Percentiles rank a stretch among this genome's conserved stretches.
These are phyloP conservation scores for Drosophila busckii DNA, from an alignment of 1,140 invertebrate genomes.

Conservation along the genomic window DNA sequence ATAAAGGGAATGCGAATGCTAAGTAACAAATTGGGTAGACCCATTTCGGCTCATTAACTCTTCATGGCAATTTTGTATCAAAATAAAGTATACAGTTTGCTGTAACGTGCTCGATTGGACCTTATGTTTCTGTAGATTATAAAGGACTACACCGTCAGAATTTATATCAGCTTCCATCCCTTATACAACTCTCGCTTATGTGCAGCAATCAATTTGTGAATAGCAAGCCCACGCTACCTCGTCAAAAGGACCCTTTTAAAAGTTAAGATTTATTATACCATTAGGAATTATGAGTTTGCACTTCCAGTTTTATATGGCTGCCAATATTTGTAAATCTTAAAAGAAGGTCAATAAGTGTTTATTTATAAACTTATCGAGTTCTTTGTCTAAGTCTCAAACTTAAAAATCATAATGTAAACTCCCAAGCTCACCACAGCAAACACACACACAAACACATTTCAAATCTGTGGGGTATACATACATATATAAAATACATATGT, in stretches of 20 bases:
- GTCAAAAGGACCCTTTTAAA: constrained; percentile 56
- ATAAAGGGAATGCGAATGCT: constrained; percentile 27
- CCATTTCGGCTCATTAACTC: constrained; percentile 70
- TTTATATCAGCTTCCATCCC: constrained; percentile 54
- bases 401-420: not conserved
- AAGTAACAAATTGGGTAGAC: constrained; percentile 38
- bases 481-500: not conserved
- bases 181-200: constrained; percentile 49
- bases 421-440: not conserved
- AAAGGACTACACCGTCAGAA: constrained; percentile 7
- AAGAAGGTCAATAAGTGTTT: constrained; percentile 22
- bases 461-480: constrained; percentile 1
- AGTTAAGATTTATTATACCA: constrained; percentile 58
- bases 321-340: constrained; percentile 28
- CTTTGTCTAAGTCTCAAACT: constrained; percentile 9
- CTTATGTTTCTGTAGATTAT: constrained; percentile 2
- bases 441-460: not conserved
- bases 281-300: constrained; percentile 47
- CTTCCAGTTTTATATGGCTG: constrained; percentile 28
- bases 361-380: constrained; percentile 8
- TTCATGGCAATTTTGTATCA: constrained; percentile 47
- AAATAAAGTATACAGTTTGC: constrained; percentile 20
- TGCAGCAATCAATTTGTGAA: constrained; percentile 55
- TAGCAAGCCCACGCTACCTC: constrained; percentile 35
- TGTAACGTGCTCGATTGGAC: too few relatives aligned